Conservation (phyloP, 2,797 vertebrate species). For the Neoniphon sammara region DNA sequence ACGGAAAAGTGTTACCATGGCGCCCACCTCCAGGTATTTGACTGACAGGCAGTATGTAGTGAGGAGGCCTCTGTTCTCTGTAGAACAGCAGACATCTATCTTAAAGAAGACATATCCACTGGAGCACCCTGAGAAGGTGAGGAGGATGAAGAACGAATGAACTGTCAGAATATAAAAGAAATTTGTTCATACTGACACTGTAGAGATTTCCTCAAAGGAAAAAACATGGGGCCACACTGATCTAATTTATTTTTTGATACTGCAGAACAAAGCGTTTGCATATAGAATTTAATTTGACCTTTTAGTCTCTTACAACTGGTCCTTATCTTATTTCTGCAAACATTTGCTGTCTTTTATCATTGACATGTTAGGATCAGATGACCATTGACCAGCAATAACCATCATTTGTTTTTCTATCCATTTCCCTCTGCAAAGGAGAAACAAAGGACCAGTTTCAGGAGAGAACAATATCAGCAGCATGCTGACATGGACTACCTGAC, state of each 20-base stretch:
- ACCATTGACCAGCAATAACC: no score
- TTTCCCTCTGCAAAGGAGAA: slow-evolving; percentile 43
- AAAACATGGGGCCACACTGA: no score
- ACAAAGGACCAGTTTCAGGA: background rate
- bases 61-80: slow-evolving; percentile 66
- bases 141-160: background rate
- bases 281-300: no score
- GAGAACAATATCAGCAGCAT: slow-evolving; percentile 23
- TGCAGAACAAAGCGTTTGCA: no score
- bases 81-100: slow-evolving; percentile 57
- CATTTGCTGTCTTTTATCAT: no score
- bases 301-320: no score
- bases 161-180: background rate
- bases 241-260: no score
- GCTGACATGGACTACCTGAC: slow-evolving; percentile 20
- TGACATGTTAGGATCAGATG: background rate
- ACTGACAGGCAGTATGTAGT: slow-evolving; percentile 66
- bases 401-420: slow-evolving; percentile 6
- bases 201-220: no score
- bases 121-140: slow-evolving; percentile 64
- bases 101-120: slow-evolving; percentile 70
- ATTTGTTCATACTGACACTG: no score
- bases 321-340: no score
- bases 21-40: slow-evolving; percentile 66
- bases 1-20: slow-evolving; percentile 66